These are phyloP conservation scores for Aphodius granarius DNA, from an alignment of 2,888 invertebrate genomes.

Conservation along the genomic window DNA sequence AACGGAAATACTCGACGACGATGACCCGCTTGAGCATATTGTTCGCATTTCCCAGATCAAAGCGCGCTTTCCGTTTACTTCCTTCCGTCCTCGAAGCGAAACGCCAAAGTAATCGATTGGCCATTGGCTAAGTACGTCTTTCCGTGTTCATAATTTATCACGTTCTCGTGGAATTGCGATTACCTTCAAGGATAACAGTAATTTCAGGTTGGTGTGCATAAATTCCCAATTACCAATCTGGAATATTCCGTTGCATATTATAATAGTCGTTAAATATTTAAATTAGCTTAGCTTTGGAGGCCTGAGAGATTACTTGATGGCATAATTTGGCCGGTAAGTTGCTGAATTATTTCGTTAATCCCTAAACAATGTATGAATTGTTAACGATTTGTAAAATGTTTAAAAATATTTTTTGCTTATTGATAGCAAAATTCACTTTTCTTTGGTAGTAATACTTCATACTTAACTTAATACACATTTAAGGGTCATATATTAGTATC, in stretches of 20 bases:
- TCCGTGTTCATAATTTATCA: not conserved
- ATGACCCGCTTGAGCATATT: not conserved
- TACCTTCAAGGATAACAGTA: not conserved
- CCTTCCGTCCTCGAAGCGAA: not conserved
- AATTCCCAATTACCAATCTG: not conserved
- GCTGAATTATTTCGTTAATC: not conserved
- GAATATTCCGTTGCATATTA: not conserved
- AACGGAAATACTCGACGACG: not conserved
- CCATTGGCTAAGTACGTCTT: not conserved
- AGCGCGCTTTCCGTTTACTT: not conserved
- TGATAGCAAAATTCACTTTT: no score
- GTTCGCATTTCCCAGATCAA: not conserved
- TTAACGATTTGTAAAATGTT: no score
- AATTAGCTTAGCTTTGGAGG: not conserved
- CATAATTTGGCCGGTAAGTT: not conserved
- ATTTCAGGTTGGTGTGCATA: not conserved
- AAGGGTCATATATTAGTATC: no score
- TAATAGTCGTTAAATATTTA: not conserved
- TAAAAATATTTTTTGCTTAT: no score
- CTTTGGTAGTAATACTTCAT: no score
- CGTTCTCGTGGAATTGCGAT: not conserved
- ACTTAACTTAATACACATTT: no score
- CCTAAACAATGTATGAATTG: not conserved
- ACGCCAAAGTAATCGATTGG: not conserved
- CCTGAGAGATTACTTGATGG: not conserved